Conservation (phyloP, 2,797 vertebrate genomes). For the Hephaestus fuliginosus region DNA sequence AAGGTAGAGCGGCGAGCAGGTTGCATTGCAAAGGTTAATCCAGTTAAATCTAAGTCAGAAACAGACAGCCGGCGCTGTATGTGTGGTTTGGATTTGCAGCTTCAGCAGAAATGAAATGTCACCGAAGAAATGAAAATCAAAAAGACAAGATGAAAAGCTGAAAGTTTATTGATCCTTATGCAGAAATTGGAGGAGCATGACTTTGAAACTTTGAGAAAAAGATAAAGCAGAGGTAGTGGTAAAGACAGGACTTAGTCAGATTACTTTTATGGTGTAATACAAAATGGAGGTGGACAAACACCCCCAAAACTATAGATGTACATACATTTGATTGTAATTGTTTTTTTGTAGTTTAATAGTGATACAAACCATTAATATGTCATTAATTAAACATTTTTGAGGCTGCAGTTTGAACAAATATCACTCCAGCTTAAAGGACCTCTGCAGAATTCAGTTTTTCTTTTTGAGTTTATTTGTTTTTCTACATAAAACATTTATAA, state of each 20-base stretch:
- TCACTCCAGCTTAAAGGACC: background rate
- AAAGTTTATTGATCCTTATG: constrained; percentile 21
- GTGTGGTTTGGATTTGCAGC: constrained; percentile 15
- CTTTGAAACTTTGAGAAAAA: background rate
- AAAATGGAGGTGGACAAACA: too few relatives aligned
- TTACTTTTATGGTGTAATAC: background rate
- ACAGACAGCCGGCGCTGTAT: background rate
- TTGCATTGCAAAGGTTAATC: constrained; percentile 52
- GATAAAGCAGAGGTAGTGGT: background rate
- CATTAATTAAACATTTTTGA: background rate
- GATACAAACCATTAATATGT: background rate
- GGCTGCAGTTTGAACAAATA: background rate
- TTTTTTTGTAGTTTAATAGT: background rate
- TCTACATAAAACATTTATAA: background rate
- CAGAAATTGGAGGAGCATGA: background rate
- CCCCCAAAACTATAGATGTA: too few relatives aligned
- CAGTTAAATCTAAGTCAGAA: constrained; percentile 34
- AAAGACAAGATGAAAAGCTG: constrained; percentile 13
- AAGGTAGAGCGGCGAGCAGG: constrained; percentile 16
- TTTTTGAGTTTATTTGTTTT: background rate
- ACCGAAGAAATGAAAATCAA: constrained; percentile 17
- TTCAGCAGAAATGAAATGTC: constrained; percentile 54
- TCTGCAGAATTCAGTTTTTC: background rate
- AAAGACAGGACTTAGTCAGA: background rate
- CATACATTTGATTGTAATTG: background rate